These are phyloP conservation scores for Alectura lathami DNA, from an alignment of 2,113 vertebrate species.

Conservation along the genomic window DNA sequence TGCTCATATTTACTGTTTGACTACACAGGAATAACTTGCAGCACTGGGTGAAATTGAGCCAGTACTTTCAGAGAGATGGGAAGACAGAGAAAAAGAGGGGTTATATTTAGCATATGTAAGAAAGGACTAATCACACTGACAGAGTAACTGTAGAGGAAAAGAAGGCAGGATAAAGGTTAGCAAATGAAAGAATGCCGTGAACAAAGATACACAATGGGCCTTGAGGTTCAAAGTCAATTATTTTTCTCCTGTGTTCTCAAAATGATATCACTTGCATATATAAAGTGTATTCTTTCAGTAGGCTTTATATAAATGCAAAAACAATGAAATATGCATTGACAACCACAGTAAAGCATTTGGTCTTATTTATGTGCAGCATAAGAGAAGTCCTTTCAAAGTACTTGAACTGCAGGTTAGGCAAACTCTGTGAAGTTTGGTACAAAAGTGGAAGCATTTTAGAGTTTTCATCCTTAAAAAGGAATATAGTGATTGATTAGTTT, in stretches of 20 bases:
- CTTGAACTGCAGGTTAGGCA: conserved; percentile 4
- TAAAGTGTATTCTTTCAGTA: neutral
- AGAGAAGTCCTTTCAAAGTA: neutral
- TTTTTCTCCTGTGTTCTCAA: neutral
- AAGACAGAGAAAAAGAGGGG: neutral
- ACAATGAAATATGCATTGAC: neutral
- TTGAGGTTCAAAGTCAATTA: neutral
- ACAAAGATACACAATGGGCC: neutral
- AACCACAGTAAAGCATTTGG: neutral
- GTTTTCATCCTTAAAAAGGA: neutral
- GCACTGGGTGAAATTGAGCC: neutral
- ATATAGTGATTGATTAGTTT: neutral
- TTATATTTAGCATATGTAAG: neutral
- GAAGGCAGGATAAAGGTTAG: neutral
- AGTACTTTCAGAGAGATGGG: neutral
- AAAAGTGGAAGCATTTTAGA: neutral
- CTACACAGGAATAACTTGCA: neutral
- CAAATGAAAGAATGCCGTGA: neutral
- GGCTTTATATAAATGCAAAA: neutral
- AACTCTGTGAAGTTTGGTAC: neutral
- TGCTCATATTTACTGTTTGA: neutral
- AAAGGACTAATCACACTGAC: neutral
- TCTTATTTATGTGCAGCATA: neutral
- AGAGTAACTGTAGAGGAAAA: neutral
- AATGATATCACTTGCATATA: neutral